phyloP scores from a whole-genome alignment of 2,797 vertebrate genomes.

The Microchirus variegatus region DNA sequence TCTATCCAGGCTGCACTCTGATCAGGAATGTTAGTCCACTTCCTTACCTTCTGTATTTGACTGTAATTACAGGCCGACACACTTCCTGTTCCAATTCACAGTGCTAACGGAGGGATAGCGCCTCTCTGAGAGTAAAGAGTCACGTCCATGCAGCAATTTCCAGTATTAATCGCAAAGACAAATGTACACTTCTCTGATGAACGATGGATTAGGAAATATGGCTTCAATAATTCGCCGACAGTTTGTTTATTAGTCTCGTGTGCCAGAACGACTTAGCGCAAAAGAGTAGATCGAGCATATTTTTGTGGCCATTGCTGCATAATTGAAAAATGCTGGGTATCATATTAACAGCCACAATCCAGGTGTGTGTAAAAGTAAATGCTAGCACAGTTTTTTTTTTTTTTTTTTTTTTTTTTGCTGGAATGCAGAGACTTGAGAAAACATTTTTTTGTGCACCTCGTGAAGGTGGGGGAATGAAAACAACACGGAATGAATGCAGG shows the following conservation, averaged over 20 bases:
- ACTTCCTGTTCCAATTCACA: conserved; percentile 65
- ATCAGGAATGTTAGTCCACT: conserved; percentile 69
- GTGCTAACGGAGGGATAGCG: conserved; percentile 56
- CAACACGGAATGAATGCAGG: conserved; percentile 81
- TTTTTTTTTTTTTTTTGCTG: conserved; percentile 51
- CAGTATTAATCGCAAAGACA: conserved; percentile 52
- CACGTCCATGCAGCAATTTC: conserved; percentile 37
- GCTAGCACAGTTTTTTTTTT: conserved; percentile 45
- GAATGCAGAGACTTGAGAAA: conserved; percentile 77
- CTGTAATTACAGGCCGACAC: conserved; percentile 72
- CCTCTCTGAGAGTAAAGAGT: conserved; percentile 26
- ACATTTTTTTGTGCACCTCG: conserved; percentile 69
- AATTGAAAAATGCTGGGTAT: conserved; percentile 65
- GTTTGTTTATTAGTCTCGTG: conserved; percentile 41
- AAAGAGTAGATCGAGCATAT: conserved; percentile 32
- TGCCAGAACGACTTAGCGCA: conserved; percentile 36
- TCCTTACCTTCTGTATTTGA: conserved; percentile 70
- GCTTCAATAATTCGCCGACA: conserved; percentile 46
- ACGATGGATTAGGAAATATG: conserved; percentile 37
- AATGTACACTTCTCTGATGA: conserved; percentile 57
- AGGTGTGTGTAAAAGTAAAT: conserved; percentile 75
- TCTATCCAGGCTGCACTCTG: conserved; percentile 45
- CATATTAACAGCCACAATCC: conserved; percentile 66
- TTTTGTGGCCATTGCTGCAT: conserved; percentile 36
- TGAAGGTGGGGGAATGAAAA: conserved; percentile 81